phyloP scores from a whole-genome alignment of 2,113 vertebrate species.

The Callipepla squamata region DNA sequence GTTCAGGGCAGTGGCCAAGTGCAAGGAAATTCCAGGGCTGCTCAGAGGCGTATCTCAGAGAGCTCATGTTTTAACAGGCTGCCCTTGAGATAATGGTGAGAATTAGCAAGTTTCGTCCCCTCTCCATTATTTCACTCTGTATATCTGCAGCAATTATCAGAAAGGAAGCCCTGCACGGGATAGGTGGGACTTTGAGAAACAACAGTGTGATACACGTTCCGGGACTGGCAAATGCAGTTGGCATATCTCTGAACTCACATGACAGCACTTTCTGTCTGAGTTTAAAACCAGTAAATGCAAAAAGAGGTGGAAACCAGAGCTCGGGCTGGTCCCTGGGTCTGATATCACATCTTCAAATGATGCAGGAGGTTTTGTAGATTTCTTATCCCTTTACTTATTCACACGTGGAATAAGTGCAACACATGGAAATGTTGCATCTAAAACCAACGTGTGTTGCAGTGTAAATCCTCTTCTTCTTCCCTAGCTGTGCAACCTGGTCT shows the following conservation, averaged over 20 bases:
- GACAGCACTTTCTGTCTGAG: background rate
- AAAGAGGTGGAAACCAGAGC: background rate
- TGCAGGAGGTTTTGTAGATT: background rate
- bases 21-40: slow-evolving; percentile 49
- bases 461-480: background rate
- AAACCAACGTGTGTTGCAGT: background rate
- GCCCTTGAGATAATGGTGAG: slow-evolving; percentile 36
- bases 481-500: too few species aligned
- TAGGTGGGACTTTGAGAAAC: slow-evolving; percentile 52
- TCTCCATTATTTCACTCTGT: slow-evolving; percentile 14
- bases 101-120: background rate
- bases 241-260: background rate
- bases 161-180: slow-evolving; percentile 45
- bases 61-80: slow-evolving; percentile 58
- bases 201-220: background rate
- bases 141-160: slow-evolving; percentile 28
- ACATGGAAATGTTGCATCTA: background rate
- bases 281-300: background rate
- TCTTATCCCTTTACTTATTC: background rate
- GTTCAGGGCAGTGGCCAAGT: background rate
- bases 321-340: background rate
- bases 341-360: background rate
- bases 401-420: too few species aligned
- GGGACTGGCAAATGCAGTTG: background rate
- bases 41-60: background rate